Percentiles rank a stretch among this genome's conserved stretches.
Evolutionary conservation across 2,888 invertebrate species (phyloP).

Genomic region (Oxyteleia sp.): DNA sequence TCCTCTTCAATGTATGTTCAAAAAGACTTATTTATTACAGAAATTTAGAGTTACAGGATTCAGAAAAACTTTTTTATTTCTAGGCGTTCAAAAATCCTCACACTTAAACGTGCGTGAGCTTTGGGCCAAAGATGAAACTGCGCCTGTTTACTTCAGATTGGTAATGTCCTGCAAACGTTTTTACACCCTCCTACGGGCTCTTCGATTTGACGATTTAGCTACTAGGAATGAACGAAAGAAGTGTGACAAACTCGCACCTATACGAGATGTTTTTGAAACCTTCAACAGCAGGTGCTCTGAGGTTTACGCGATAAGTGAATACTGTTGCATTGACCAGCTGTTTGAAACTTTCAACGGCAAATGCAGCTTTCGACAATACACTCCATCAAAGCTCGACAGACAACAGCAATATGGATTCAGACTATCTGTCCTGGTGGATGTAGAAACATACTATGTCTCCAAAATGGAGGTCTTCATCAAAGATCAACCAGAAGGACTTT

Average conservation of each 20-base stretch:
- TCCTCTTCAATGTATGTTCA: too few species aligned
- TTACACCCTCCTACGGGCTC: constrained; percentile 35
- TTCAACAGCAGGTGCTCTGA: constrained; percentile 37
- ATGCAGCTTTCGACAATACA: constrained; percentile 51
- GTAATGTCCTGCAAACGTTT: constrained; percentile 62
- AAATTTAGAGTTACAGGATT: too few species aligned
- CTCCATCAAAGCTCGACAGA: constrained; percentile 18
- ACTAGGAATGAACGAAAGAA: constrained; percentile 28
- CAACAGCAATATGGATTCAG: constrained; percentile 50
- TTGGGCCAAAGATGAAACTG: constrained; percentile 58
- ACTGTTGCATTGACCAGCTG: constrained; percentile 50
- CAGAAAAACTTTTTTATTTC: constrained; percentile 31
- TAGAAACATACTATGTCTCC: constrained; percentile 58
- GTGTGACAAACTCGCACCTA: constrained; percentile 44
- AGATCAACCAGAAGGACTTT: constrained; percentile 78
- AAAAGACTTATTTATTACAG: too few species aligned
- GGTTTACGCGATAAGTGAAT: constrained; percentile 32
- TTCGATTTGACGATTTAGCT: constrained; percentile 55
- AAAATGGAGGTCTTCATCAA: constrained; percentile 80
- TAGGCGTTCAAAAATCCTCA: constrained; percentile 48
- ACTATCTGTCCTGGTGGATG: constrained; percentile 48
- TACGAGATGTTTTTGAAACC: constrained; percentile 35
- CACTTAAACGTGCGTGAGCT: constrained; percentile 57
- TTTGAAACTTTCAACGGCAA: constrained; percentile 50
- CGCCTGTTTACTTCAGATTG: constrained; percentile 45